Conservation (phyloP, 2,888 invertebrate genomes). For the Dermolepida albohirtum region DNA sequence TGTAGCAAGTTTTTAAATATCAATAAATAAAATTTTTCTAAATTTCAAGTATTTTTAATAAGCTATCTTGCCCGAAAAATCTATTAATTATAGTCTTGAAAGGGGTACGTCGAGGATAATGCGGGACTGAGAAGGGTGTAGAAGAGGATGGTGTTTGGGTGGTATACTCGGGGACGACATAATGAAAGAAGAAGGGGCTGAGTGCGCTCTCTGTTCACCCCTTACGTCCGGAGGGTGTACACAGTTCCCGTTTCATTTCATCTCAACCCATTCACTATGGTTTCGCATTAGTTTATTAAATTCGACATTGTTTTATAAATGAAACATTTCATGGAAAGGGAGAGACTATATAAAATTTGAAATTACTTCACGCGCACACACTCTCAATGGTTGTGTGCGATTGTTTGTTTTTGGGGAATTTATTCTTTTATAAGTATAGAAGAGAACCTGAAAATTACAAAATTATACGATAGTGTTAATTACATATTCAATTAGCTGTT, state of each 20-base stretch:
- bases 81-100: no score
- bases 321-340: constrained; percentile 50
- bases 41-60: constrained; percentile 41
- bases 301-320: constrained; percentile 60
- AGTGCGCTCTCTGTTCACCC: constrained; percentile 31
- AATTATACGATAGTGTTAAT: neutral
- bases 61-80: constrained; percentile 24
- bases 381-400: neutral
- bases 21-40: no score
- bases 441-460: no score
- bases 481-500: no score
- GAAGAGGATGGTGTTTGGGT: no score
- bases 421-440: no score
- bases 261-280: constrained; percentile 60
- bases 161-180: no score
- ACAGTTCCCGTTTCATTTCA: constrained; percentile 59
- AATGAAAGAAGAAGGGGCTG: no score
- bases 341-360: constrained; percentile 35
- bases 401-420: no score
- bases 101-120: no score
- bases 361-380: constrained; percentile 29
- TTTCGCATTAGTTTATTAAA: constrained; percentile 62
- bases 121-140: no score
- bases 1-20: no score
- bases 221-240: constrained; percentile 57